Conservation (phyloP, 2,113 vertebrate genomes). For the Nipponia nippon region DNA sequence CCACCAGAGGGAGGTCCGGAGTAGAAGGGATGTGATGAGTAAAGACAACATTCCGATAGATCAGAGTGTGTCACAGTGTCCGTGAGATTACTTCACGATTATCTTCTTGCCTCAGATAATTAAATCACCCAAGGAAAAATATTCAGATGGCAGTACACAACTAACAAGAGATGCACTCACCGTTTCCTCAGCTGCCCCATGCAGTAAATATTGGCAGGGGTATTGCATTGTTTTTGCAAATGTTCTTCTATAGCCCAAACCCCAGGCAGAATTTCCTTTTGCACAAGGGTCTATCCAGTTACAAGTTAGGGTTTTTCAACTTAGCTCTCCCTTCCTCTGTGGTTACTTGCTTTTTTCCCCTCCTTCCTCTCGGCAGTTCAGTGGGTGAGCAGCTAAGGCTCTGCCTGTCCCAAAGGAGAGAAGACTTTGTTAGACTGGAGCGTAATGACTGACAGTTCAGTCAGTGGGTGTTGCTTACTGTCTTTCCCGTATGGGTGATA, state of each 20-base stretch:
- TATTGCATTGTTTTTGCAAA: background rate
- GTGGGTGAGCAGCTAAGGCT: background rate
- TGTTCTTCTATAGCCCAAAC: background rate
- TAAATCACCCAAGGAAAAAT: background rate
- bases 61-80: background rate
- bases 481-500: rapidly evolving
- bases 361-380: background rate
- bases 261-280: background rate
- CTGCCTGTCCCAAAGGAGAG: background rate
- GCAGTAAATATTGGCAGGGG: background rate
- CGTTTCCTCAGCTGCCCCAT: background rate
- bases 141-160: background rate
- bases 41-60: background rate
- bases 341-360: background rate
- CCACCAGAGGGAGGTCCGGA: background rate
- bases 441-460: rapidly evolving
- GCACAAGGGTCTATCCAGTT: background rate
- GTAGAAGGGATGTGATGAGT: background rate
- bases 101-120: background rate
- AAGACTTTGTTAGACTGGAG: background rate
- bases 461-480: background rate
- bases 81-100: background rate
- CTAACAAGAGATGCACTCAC: background rate
- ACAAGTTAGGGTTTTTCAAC: background rate
- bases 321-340: background rate